Evolutionary conservation across 2,888 invertebrate genomes (phyloP).

Genomic region (Seira musarum): DNA sequence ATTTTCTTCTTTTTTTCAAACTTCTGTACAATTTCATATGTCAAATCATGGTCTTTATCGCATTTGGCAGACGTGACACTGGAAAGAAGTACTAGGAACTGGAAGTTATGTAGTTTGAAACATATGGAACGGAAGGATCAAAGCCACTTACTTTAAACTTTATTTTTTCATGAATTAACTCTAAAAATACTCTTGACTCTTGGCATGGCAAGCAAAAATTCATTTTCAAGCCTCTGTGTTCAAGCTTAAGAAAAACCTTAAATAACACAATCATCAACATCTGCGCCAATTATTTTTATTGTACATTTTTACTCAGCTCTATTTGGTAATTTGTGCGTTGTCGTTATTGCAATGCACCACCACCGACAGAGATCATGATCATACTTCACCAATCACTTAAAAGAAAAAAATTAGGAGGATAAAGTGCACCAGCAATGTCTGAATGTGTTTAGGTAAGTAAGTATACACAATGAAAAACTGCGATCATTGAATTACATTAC

Average conservation of each 20-base stretch:
- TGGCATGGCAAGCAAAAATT: too few species aligned
- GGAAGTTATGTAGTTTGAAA: too few species aligned
- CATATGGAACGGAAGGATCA: too few species aligned
- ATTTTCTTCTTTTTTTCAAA: too few species aligned
- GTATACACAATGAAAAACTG: background rate
- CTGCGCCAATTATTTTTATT: background rate
- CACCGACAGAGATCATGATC: background rate
- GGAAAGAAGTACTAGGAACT: background rate
- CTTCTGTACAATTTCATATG: conserved; percentile 17
- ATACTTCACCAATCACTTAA: background rate
- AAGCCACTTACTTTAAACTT: too few species aligned
- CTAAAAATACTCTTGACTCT: background rate
- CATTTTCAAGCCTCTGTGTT: too few species aligned
- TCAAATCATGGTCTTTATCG: conserved; percentile 27
- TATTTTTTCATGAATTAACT: too few species aligned
- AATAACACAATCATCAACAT: background rate
- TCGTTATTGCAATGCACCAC: background rate
- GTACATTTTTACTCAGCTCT: background rate
- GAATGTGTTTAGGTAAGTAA: too few species aligned
- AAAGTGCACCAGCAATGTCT: too few species aligned
- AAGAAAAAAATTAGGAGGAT: background rate
- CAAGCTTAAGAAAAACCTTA: background rate
- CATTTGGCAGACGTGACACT: conserved; percentile 17
- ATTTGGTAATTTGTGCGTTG: background rate
- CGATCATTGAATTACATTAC: background rate